Percentiles rank a stretch among this genome's conserved stretches.
phyloP scores from a whole-genome alignment of 2,113 vertebrate species.

The Sula dactylatra region DNA sequence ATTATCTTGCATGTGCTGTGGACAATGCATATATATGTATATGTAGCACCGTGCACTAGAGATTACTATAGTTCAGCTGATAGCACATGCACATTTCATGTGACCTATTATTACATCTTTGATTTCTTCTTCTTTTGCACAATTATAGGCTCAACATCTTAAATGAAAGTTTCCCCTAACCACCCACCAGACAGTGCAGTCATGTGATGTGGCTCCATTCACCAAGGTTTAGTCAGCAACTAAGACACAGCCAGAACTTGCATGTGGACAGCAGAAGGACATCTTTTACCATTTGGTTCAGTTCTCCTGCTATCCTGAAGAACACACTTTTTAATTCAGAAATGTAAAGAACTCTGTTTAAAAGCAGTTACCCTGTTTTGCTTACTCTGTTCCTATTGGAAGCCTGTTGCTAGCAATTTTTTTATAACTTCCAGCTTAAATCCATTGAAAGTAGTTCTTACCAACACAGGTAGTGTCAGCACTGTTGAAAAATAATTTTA shows the following conservation, averaged over 20 bases:
- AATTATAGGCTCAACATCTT: neutral
- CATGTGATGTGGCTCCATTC: fast-evolving
- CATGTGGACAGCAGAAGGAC: neutral
- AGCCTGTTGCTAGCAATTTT: neutral
- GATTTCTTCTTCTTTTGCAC: neutral
- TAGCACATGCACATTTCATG: neutral
- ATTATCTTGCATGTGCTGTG: neutral
- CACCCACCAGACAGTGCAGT: neutral
- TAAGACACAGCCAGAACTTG: neutral
- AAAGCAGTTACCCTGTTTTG: neutral
- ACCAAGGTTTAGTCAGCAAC: neutral
- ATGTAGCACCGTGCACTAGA: fast-evolving
- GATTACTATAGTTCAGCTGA: neutral
- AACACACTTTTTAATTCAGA: neutral
- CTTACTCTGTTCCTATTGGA: neutral
- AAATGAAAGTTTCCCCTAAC: neutral
- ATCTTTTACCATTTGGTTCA: neutral
- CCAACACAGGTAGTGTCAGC: neutral
- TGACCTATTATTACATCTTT: neutral
- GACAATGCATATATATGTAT: too few species aligned
- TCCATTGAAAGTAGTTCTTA: neutral
- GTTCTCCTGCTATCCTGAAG: neutral
- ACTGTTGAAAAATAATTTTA: neutral
- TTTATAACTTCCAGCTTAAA: neutral
- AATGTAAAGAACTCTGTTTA: neutral